Evolutionary conservation across 2,113 vertebrate genomes (phyloP).

Genomic region (Uria lomvia): DNA sequence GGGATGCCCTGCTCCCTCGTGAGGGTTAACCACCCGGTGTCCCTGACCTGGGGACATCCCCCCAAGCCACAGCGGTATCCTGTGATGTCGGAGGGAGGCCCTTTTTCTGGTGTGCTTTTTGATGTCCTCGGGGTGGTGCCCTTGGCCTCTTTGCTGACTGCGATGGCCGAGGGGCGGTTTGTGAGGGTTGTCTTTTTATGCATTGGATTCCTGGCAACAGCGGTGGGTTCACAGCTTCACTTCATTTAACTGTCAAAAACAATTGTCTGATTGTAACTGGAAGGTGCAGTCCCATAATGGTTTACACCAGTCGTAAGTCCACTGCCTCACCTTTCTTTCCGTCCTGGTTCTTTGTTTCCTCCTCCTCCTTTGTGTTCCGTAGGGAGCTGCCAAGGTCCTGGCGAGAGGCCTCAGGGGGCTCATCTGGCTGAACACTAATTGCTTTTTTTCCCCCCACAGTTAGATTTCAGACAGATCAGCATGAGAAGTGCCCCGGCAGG

Average conservation of each 20-base stretch:
- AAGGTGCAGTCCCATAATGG: not conserved
- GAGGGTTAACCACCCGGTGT: not conserved
- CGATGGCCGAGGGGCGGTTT: fast-evolving
- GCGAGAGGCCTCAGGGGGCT: not conserved
- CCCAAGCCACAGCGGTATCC: not conserved
- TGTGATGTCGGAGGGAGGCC: not conserved
- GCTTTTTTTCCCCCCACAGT: not conserved
- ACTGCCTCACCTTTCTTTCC: not conserved
- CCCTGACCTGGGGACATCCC: not conserved
- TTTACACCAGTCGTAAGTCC: not conserved
- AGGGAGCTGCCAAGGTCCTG: not conserved
- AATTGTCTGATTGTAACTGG: not conserved
- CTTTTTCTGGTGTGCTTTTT: not conserved
- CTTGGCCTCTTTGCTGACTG: not conserved
- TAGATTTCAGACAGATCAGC: not conserved
- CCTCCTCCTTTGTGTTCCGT: not conserved
- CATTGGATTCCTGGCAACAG: not conserved
- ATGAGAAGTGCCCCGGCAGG: not conserved
- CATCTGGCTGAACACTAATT: not conserved
- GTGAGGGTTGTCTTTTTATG: not conserved
- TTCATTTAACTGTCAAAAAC: not conserved
- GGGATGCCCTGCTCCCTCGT: not conserved
- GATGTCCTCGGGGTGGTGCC: not conserved
- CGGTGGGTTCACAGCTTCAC: not conserved
- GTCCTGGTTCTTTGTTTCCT: not conserved